These are phyloP conservation scores for Entomobrya proxima DNA, from an alignment of 2,888 invertebrate species.

Conservation along the genomic window DNA sequence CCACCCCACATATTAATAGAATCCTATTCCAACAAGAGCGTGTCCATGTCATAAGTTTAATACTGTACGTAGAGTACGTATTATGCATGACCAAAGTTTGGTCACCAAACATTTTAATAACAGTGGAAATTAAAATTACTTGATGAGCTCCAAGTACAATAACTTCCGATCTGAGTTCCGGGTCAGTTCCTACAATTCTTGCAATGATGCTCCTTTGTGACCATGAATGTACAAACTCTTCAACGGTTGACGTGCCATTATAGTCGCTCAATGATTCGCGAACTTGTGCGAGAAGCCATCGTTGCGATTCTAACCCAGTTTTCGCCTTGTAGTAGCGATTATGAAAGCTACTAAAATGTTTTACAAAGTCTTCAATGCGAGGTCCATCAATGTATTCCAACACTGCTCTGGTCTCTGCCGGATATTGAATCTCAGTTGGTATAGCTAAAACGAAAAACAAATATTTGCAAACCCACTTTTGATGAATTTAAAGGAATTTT, in stretches of 20 bases:
- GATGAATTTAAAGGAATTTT: not conserved
- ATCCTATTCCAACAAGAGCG: conserved; percentile 31
- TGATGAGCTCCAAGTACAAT: conserved; percentile 68
- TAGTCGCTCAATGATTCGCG: conserved; percentile 28
- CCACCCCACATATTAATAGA: conserved; percentile 27
- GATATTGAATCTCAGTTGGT: conserved; percentile 30
- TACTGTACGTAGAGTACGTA: too few species aligned
- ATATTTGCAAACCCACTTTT: not conserved
- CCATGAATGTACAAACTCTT: conserved; percentile 49
- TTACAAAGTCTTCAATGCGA: conserved; percentile 53
- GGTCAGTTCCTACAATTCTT: conserved; percentile 59
- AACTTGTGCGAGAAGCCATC: conserved; percentile 58
- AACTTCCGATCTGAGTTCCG: conserved; percentile 39
- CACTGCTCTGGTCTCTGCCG: not conserved
- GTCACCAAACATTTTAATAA: too few species aligned
- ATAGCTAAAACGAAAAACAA: conserved; percentile 21
- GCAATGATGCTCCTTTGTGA: conserved; percentile 56
- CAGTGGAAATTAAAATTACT: too few species aligned
- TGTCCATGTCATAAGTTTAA: too few species aligned
- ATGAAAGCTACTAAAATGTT: conserved; percentile 52
- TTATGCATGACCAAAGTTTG: too few species aligned
- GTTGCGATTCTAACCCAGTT: conserved; percentile 46
- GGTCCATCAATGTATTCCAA: not conserved
- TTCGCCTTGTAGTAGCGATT: conserved; percentile 43
- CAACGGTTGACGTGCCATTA: conserved; percentile 38